Conservation (phyloP, 2,888 invertebrate species). For the Spodoptera littoralis region DNA sequence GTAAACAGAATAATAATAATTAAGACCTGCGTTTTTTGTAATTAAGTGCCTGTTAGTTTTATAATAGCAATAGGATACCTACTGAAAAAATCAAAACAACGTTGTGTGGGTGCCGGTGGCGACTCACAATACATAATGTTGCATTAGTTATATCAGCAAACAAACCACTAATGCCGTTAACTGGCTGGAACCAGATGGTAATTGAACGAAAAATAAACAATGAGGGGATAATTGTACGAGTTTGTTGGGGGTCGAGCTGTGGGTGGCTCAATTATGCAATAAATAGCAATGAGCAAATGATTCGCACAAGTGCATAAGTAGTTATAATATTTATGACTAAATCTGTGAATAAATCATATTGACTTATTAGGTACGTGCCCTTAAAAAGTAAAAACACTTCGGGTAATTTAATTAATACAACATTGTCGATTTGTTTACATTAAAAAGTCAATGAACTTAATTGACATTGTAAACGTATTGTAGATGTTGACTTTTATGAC, state of each 20-base stretch:
- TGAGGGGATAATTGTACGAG: conserved; percentile 72
- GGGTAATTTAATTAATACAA: conserved; percentile 46
- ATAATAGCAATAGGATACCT: too few relatives aligned
- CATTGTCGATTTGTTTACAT: conserved; percentile 49
- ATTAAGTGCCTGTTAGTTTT: too few relatives aligned
- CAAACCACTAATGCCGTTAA: conserved; percentile 66
- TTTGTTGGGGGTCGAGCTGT: conserved; percentile 77
- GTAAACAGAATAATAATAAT: too few relatives aligned
- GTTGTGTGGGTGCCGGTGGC: conserved; percentile 5
- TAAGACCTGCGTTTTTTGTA: too few relatives aligned
- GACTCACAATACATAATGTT: conserved; percentile 35
- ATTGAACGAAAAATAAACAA: conserved; percentile 85
- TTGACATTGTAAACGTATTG: conserved; percentile 54
- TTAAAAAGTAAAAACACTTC: conserved; percentile 31
- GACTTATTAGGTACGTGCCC: conserved; percentile 8
- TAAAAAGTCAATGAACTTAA: conserved; percentile 52
- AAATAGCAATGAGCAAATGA: conserved; percentile 78
- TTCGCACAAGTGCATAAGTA: conserved; percentile 56
- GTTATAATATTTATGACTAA: conserved; percentile 33
- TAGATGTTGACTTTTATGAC: conserved; percentile 48
- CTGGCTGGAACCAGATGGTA: conserved; percentile 75
- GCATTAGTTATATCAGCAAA: conserved; percentile 69
- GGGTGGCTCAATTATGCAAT: conserved; percentile 88
- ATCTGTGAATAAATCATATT: conserved; percentile 5
- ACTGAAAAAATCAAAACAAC: conserved; percentile 10